Evolutionary conservation across 2,888 invertebrate genomes (phyloP).

Genomic region (Hyppa rectilinea): DNA sequence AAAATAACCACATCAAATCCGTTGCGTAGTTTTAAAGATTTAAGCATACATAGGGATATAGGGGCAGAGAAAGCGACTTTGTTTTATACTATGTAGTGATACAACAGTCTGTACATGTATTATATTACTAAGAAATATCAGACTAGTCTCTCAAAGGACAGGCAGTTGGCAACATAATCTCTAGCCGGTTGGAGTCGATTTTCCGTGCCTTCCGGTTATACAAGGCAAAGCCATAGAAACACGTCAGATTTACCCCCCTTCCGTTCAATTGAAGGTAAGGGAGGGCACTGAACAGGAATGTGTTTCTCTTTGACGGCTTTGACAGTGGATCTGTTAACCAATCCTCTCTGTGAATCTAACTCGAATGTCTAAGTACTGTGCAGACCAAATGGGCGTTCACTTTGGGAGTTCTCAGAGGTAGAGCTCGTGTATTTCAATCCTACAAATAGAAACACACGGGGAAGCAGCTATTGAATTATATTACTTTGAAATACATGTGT

Average conservation of each 20-base stretch:
- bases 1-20: too few relatives aligned
- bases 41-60: too few relatives aligned
- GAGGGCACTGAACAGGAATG: constrained; percentile 10
- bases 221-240: background rate
- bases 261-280: constrained; percentile 25
- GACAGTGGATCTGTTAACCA: background rate
- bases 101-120: too few relatives aligned
- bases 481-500: too few relatives aligned
- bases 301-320: constrained; percentile 1
- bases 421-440: too few relatives aligned
- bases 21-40: too few relatives aligned
- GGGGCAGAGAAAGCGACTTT: too few relatives aligned
- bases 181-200: background rate
- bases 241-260: constrained; percentile 1
- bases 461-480: too few relatives aligned
- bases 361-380: background rate
- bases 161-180: constrained; percentile 35
- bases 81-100: too few relatives aligned
- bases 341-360: constrained; percentile 4
- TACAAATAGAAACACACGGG: too few relatives aligned
- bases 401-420: too few relatives aligned
- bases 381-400: too few relatives aligned
- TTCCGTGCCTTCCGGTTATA: constrained; percentile 21
- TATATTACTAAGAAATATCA: background rate
- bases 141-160: background rate